These are phyloP conservation scores for Anthonomus grandis DNA, from an alignment of 1,140 invertebrate species.

Conservation along the genomic window DNA sequence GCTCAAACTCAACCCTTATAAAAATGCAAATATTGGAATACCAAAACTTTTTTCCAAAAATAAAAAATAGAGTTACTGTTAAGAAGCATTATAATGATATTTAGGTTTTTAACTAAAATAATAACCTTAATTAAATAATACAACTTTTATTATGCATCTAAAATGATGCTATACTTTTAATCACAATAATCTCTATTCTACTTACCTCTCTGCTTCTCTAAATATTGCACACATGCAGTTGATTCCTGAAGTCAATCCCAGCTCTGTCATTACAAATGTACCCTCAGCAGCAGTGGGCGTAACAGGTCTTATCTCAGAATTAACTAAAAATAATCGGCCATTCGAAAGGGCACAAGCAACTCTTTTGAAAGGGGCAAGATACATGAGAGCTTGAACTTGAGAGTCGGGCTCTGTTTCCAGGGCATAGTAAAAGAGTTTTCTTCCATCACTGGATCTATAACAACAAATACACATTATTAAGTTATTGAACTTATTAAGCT, in stretches of 20 bases:
- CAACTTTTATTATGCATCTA: no score
- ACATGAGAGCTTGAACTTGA: constrained; percentile 62
- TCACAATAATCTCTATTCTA: neutral
- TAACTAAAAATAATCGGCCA: constrained; percentile 72
- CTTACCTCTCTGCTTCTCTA: constrained; percentile 49
- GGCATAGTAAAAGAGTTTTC: constrained; percentile 57
- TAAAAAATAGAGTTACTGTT: no score
- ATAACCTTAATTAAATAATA: no score
- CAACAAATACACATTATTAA: constrained; percentile 29
- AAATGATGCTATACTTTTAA: no score
- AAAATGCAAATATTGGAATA: no score
- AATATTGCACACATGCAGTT: constrained; percentile 57
- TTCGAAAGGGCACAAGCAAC: constrained; percentile 71
- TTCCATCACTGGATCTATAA: constrained; percentile 54
- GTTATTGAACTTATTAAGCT: no score
- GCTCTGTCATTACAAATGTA: constrained; percentile 72
- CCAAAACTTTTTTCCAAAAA: no score
- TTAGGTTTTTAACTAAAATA: no score
- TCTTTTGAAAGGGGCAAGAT: constrained; percentile 61
- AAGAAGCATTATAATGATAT: no score
- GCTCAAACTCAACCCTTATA: no score
- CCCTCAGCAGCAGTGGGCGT: constrained; percentile 63
- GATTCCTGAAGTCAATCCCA: constrained; percentile 63
- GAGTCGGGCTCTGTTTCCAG: constrained; percentile 53
- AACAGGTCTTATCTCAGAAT: constrained; percentile 58